Conservation (phyloP, 2,888 invertebrate species). For the Mimumesa dahlbomi region DNA sequence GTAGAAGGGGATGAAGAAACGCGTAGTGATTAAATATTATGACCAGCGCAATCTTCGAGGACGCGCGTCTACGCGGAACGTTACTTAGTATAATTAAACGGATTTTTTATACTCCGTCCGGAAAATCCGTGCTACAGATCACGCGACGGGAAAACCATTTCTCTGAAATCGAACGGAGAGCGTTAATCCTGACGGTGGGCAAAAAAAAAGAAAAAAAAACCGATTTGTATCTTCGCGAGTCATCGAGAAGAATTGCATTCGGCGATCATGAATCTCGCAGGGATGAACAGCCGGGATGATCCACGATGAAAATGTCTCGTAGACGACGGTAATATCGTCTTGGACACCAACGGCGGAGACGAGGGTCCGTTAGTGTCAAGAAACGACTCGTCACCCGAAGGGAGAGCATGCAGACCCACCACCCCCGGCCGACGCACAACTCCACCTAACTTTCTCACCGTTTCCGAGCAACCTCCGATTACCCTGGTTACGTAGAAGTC, state of each 20-base stretch:
- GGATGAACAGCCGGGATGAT: constrained; percentile 32
- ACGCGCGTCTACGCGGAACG: constrained; percentile 67
- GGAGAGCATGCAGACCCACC: constrained; percentile 36
- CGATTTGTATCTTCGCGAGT: too few species aligned
- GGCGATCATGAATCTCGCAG: constrained; percentile 3
- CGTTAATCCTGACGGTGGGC: constrained; percentile 6
- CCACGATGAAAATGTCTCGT: constrained; percentile 60
- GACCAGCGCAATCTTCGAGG: constrained; percentile 74
- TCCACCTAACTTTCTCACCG: constrained; percentile 53
- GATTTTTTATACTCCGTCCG: constrained; percentile 50
- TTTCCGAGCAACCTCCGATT: constrained; percentile 63
- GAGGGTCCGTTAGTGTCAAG: constrained; percentile 60
- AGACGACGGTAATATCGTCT: constrained; percentile 57
- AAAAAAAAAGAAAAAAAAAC: not conserved
- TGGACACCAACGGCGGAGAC: constrained; percentile 50
- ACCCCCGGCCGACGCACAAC: constrained; percentile 2
- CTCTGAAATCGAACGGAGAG: not conserved
- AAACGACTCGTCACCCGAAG: constrained; percentile 61
- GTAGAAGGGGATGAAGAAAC: constrained; percentile 69
- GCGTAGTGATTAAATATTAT: constrained; percentile 80
- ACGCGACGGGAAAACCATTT: constrained; percentile 25
- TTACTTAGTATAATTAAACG: constrained; percentile 80
- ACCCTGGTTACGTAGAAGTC: constrained; percentile 47
- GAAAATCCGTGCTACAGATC: constrained; percentile 34
- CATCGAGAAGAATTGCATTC: not conserved